Conservation (phyloP, 2,888 invertebrate species). For the Marronus borbonicus region DNA sequence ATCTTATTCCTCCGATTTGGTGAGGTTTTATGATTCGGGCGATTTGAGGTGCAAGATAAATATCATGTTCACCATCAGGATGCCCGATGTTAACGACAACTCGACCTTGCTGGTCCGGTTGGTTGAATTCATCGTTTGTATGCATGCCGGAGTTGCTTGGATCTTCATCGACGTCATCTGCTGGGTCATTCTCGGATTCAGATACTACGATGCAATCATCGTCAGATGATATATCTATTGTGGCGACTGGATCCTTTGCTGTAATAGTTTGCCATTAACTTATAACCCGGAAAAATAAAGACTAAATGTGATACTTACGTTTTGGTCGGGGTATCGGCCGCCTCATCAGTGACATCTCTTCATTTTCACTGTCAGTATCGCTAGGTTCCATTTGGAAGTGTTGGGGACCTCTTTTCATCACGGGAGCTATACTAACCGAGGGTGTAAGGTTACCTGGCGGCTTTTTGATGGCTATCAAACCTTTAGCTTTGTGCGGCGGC, state of each 20-base stretch:
- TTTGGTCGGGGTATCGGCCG: constrained; percentile 58
- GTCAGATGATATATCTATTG: constrained; percentile 84
- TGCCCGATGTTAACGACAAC: constrained; percentile 96
- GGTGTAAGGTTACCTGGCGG: constrained; percentile 70
- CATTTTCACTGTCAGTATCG: constrained; percentile 66
- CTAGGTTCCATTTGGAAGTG: constrained; percentile 56
- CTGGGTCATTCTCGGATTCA: constrained; percentile 85
- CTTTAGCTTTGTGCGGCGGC: constrained; percentile 52
- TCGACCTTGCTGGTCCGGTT: constrained; percentile 91
- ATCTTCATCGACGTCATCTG: constrained; percentile 88
- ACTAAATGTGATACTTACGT: constrained; percentile 52
- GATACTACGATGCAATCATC: constrained; percentile 92
- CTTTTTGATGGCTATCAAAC: constrained; percentile 74
- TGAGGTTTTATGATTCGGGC: constrained; percentile 95
- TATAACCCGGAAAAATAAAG: background rate
- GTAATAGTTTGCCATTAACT: constrained; percentile 41
- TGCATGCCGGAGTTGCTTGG: constrained; percentile 93
- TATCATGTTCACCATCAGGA: constrained; percentile 90
- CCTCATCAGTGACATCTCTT: constrained; percentile 58
- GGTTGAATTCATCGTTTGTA: constrained; percentile 92
- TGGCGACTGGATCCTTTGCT: constrained; percentile 75
- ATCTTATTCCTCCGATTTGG: constrained; percentile 84
- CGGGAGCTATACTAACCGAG: constrained; percentile 72
- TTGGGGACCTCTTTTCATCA: constrained; percentile 62
- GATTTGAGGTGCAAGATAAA: constrained; percentile 93